Conservation (phyloP, 2,797 vertebrate genomes). For the Phylloscopus collybita region DNA sequence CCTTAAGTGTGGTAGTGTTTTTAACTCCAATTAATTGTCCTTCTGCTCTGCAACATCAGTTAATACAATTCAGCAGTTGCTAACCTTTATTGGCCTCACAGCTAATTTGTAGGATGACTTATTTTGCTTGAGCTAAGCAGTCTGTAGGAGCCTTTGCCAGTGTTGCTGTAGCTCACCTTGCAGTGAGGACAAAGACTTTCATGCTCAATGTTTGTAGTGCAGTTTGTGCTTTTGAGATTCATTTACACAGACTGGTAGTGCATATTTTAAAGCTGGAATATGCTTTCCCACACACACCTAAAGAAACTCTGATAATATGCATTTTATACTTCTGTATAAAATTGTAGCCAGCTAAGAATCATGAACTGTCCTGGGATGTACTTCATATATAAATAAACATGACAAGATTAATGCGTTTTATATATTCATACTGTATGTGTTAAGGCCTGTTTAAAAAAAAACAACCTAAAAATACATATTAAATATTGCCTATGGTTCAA, state of each 20-base stretch:
- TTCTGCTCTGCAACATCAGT: not conserved
- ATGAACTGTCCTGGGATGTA: not conserved
- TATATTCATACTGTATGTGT: not conserved
- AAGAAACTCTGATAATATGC: not conserved
- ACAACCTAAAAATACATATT: not conserved
- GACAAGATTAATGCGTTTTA: not conserved
- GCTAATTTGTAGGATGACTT: not conserved
- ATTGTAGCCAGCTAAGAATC: not conserved
- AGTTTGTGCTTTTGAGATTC: not conserved
- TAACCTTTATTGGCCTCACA: not conserved
- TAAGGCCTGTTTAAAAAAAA: not conserved
- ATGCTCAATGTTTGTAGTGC: not conserved
- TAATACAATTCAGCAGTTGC: not conserved
- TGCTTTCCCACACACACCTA: not conserved
- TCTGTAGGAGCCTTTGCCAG: not conserved
- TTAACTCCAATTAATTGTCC: not conserved
- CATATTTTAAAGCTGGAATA: not conserved
- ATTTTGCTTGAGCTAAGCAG: not conserved
- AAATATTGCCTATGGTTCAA: not conserved
- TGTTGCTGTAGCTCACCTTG: not conserved
- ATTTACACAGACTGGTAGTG: not conserved
- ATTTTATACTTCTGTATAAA: not conserved
- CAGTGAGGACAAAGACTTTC: not conserved
- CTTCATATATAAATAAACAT: not conserved
- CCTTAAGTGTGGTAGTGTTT: not conserved